Conservation (phyloP, 2,888 invertebrate species). For the Napeogenes inachia region DNA sequence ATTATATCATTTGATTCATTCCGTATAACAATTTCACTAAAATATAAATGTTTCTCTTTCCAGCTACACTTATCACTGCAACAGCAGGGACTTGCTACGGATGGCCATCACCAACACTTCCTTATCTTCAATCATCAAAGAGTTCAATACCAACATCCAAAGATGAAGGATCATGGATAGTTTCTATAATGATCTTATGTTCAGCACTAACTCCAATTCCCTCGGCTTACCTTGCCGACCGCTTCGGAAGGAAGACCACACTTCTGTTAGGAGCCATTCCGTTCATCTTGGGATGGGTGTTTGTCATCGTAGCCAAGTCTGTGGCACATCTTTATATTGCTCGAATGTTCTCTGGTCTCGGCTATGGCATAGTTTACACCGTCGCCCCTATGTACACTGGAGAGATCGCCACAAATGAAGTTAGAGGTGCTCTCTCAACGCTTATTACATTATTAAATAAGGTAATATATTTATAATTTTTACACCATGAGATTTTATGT, state of each 20-base stretch:
- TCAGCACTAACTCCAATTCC: conserved; percentile 79
- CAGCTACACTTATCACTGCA: conserved; percentile 75
- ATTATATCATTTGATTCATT: not conserved
- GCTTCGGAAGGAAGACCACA: conserved; percentile 82
- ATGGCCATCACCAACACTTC: conserved; percentile 79
- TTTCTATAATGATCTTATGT: conserved; percentile 81
- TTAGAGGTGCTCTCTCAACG: conserved; percentile 79
- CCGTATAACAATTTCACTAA: not conserved
- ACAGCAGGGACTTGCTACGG: conserved; percentile 77
- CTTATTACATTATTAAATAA: conserved; percentile 78
- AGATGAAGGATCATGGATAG: conserved; percentile 79
- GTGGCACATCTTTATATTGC: conserved; percentile 77
- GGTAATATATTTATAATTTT: conserved; percentile 46
- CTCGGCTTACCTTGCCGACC: conserved; percentile 80
- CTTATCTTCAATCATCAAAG: conserved; percentile 62
- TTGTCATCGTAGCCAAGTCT: conserved; percentile 78
- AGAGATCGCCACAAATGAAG: conserved; percentile 79
- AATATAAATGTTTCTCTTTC: conserved; percentile 40
- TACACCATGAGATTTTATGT: too few species aligned
- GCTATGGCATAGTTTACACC: conserved; percentile 79
- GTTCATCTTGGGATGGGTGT: conserved; percentile 79
- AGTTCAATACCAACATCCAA: conserved; percentile 70
- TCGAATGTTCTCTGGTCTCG: conserved; percentile 80
- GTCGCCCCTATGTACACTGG: conserved; percentile 80
- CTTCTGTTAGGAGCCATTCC: conserved; percentile 79